Evolutionary conservation across 92 coral and sea anemone genomes (phyloP).

Genomic region (Desmophyllum pertusum): DNA sequence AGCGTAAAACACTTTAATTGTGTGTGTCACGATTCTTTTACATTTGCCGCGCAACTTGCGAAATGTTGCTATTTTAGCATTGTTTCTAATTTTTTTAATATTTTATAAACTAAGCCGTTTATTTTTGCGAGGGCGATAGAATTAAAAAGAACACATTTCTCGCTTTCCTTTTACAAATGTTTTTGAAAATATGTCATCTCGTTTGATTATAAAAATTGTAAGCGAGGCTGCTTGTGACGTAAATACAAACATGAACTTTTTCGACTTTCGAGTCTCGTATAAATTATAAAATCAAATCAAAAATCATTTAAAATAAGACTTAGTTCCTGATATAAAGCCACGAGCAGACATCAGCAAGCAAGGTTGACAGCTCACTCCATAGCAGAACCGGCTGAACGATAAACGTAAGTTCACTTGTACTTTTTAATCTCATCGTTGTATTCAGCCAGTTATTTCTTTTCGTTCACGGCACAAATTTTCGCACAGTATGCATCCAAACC

Average conservation of each 20-base stretch:
- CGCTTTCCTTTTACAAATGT: background rate
- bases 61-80: background rate
- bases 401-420: background rate
- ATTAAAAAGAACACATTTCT: background rate
- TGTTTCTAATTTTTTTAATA: background rate
- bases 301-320: background rate
- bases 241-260: conserved; percentile 28
- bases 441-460: background rate
- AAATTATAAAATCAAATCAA: conserved; percentile 16
- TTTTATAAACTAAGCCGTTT: background rate
- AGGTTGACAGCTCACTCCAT: background rate
- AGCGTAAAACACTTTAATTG: background rate
- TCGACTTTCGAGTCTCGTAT: conserved; percentile 43
- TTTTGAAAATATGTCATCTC: background rate
- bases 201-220: background rate
- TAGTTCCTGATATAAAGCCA: background rate
- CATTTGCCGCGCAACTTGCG: background rate
- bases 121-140: background rate
- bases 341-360: background rate
- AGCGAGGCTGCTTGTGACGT: conserved; percentile 8
- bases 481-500: background rate
- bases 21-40: background rate
- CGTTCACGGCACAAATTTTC: background rate
- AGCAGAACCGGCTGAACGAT: background rate
- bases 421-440: background rate